Evolutionary conservation across 2,888 invertebrate genomes (phyloP).

Genomic region (Conus canariensis): DNA sequence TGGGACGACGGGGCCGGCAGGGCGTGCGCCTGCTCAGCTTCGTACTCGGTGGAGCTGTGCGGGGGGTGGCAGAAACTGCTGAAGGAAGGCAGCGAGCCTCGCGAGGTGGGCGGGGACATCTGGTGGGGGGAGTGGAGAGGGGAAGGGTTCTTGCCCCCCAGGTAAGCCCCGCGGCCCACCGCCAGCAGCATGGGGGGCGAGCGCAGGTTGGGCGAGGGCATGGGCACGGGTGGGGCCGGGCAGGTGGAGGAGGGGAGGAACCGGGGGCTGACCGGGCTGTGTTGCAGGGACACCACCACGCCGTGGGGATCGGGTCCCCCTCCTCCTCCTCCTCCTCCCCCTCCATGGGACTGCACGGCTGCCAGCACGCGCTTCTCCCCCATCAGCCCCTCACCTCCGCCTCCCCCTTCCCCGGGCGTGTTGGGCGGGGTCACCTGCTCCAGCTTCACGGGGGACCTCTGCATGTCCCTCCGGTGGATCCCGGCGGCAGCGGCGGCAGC

Average conservation of each 20-base stretch:
- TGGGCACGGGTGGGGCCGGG: conserved; percentile 33
- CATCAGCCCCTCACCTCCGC: conserved; percentile 35
- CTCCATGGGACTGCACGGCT: neutral
- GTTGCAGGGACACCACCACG: conserved; percentile 34
- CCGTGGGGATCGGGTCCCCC: neutral
- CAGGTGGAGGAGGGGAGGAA: conserved; percentile 36
- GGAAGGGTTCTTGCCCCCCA: neutral
- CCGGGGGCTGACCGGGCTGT: conserved; percentile 26
- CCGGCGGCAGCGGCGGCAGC: neutral
- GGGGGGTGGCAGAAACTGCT: conserved; percentile 49
- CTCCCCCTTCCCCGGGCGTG: conserved; percentile 58
- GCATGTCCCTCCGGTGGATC: conserved; percentile 19
- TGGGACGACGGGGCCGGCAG: conserved; percentile 42
- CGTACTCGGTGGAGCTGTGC: neutral
- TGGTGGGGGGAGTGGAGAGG: conserved; percentile 47
- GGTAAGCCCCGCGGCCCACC: conserved; percentile 3
- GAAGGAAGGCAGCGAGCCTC: conserved; percentile 47
- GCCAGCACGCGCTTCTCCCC: neutral
- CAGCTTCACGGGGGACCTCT: conserved; percentile 64
- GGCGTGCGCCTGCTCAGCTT: too few species aligned
- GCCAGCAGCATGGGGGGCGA: conserved; percentile 30
- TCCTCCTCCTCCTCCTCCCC: conserved; percentile 40
- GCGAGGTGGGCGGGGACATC: conserved; percentile 36
- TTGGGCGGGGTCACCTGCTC: conserved; percentile 71
- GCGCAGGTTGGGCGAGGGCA: conserved; percentile 7